Conservation (phyloP, 2,888 invertebrate genomes). For the Chymomyza procnemis region DNA sequence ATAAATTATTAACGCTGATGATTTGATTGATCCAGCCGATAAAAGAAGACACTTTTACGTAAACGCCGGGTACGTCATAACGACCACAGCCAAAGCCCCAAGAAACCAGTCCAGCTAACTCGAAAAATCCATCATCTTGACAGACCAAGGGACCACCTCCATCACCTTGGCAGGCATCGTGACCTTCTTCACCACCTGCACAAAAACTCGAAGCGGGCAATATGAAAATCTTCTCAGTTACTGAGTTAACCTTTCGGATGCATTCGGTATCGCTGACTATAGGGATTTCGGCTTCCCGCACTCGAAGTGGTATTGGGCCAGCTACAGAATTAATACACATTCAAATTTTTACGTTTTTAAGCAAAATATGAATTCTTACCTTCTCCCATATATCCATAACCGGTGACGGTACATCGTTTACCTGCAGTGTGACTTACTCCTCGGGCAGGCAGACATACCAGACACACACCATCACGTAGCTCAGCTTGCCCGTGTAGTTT, state of each 20-base stretch:
- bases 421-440: constrained; percentile 93
- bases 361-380: constrained; percentile 79
- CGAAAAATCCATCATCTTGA: constrained; percentile 94
- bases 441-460: constrained; percentile 90
- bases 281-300: constrained; percentile 93
- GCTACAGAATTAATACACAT: constrained; percentile 79
- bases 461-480: constrained; percentile 87
- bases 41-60: constrained; percentile 96
- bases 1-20: constrained; percentile 95
- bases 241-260: constrained; percentile 94
- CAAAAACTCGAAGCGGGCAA: constrained; percentile 95
- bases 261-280: constrained; percentile 96
- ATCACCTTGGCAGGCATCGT: constrained; percentile 97
- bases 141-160: constrained; percentile 96
- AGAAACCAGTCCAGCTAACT: constrained; percentile 94
- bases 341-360: not conserved
- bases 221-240: constrained; percentile 96
- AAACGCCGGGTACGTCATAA: constrained; percentile 96
- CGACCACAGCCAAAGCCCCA: constrained; percentile 98
- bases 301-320: constrained; percentile 92
- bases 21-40: constrained; percentile 99
- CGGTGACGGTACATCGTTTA: constrained; percentile 94
- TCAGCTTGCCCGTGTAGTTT: constrained; percentile 94
- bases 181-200: constrained; percentile 94
- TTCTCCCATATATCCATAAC: constrained; percentile 97